These are phyloP conservation scores for Pachydiplax longipennis DNA, from an alignment of 2,888 invertebrate species.

Conservation along the genomic window DNA sequence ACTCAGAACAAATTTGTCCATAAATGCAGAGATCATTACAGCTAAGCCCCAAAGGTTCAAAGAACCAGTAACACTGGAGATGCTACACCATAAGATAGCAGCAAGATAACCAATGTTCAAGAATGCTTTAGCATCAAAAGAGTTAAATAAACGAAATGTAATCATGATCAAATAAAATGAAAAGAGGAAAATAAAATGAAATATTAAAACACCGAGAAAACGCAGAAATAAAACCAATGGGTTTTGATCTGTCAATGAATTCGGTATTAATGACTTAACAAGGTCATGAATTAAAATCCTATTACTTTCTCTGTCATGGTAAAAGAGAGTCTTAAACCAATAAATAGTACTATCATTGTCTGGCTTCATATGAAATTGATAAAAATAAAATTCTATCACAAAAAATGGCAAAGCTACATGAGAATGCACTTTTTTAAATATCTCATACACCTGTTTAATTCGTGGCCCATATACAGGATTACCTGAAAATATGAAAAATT, in stretches of 20 bases:
- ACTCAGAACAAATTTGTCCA: conserved; percentile 24
- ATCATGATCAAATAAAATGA: neutral
- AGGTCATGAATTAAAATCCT: neutral
- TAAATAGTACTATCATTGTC: neutral
- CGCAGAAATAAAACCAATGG: neutral
- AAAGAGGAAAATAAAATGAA: conserved; percentile 5
- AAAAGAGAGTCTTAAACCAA: neutral
- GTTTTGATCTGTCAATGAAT: neutral
- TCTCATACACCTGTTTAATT: conserved; percentile 10
- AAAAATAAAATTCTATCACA: conserved; percentile 19
- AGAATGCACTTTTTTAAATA: conserved; percentile 2
- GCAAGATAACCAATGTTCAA: neutral
- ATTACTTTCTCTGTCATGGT: neutral
- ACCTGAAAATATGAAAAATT: conserved; percentile 2
- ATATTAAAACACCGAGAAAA: neutral
- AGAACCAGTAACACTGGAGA: neutral
- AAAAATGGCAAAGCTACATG: conserved; percentile 11
- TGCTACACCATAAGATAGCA: conserved; percentile 10
- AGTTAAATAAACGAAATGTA: neutral
- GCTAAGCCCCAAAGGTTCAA: conserved; percentile 27
- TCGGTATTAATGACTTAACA: neutral
- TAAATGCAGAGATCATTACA: conserved; percentile 32
- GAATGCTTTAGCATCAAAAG: neutral
- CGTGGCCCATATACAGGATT: conserved; percentile 27
- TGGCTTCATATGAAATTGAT: conserved; percentile 11